Evolutionary conservation across 1,140 invertebrate species (phyloP).

Genomic region (Daktulosphaira vitifoliae): DNA sequence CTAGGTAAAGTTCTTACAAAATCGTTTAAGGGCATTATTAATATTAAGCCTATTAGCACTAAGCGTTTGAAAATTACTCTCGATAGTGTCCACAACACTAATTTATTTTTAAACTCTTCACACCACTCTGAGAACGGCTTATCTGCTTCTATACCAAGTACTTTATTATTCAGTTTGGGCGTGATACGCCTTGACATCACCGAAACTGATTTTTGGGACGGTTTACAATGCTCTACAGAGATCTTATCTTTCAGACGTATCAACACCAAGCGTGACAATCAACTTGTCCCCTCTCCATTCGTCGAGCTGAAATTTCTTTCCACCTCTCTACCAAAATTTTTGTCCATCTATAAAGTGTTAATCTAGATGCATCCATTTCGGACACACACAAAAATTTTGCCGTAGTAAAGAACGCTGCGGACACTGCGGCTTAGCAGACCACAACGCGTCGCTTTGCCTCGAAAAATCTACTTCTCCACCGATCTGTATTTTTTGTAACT

Average conservation of each 20-base stretch:
- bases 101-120: no score
- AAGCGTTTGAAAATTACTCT: no score
- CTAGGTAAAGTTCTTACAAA: no score
- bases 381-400: background rate
- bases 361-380: background rate
- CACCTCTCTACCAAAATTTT: background rate
- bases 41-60: no score
- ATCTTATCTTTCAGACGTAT: background rate
- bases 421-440: background rate
- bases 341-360: background rate
- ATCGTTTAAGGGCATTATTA: no score
- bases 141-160: no score
- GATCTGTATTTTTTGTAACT: background rate
- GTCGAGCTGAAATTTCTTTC: background rate
- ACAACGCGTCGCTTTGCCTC: background rate
- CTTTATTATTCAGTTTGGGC: no score
- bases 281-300: background rate
- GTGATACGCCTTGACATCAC: no score
- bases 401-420: background rate
- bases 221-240: background rate
- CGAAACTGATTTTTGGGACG: background rate
- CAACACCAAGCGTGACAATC: background rate
- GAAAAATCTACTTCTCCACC: background rate
- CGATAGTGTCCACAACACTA: no score
- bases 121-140: no score